A percentile compares a stretch with the other conserved stretches of the same genome.
Evolutionary conservation across 2,113 vertebrate genomes (phyloP).

Genomic region (Apistogramma diplotaenia): DNA sequence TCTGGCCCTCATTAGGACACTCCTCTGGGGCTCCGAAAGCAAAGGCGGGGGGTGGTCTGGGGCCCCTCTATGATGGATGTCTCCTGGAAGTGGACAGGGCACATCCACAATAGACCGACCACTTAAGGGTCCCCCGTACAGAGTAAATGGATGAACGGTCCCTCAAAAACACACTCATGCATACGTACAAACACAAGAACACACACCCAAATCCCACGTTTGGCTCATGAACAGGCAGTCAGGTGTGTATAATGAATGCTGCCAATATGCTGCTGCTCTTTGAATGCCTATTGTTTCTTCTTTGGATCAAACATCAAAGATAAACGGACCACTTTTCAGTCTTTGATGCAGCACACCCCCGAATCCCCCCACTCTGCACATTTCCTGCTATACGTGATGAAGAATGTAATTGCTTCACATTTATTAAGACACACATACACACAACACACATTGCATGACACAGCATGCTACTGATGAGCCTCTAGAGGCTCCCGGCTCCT

Average conservation of each 20-base stretch:
- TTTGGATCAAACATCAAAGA: constrained; percentile 25
- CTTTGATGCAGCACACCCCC: constrained; percentile 16
- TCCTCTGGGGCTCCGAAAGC: constrained; percentile 57
- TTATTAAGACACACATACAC: constrained; percentile 38
- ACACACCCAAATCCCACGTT: constrained; percentile 13
- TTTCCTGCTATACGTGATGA: constrained; percentile 32
- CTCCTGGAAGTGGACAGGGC: constrained; percentile 78
- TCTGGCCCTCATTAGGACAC: constrained; percentile 75
- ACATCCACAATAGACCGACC: constrained; percentile 71
- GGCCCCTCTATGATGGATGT: constrained; percentile 77
- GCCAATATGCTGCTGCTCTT: background rate
- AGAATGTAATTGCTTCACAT: constrained; percentile 63
- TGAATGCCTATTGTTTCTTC: constrained; percentile 18
- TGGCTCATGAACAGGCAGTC: constrained; percentile 11
- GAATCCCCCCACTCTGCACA: constrained; percentile 12
- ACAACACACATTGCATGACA: constrained; percentile 25
- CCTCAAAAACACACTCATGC: constrained; percentile 43
- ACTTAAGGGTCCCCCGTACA: constrained; percentile 70
- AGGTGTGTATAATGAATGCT: constrained; percentile 14
- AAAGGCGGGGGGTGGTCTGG: constrained; percentile 10
- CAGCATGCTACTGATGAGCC: constrained; percentile 74
- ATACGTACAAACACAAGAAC: constrained; percentile 33
- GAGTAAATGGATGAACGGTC: constrained; percentile 65
- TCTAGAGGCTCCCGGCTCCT: constrained; percentile 63
- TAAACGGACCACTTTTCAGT: background rate